These are phyloP conservation scores for Hipposideros armiger DNA, from an alignment of 2,113 vertebrate species.

Conservation along the genomic window DNA sequence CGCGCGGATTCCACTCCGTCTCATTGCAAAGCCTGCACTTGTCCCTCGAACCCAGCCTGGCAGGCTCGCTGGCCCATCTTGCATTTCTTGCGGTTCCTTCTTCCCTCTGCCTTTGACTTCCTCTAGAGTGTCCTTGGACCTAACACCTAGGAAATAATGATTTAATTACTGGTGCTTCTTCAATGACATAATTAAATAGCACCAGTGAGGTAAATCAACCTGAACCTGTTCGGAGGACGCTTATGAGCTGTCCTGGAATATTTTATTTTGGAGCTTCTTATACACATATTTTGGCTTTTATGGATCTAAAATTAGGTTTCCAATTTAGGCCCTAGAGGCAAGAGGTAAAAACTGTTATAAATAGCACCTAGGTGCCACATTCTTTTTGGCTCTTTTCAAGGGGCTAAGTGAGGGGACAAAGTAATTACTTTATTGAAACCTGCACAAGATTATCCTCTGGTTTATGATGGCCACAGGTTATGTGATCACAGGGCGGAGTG, in stretches of 20 bases:
- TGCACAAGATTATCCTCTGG: constrained; percentile 76
- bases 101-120: constrained; percentile 55
- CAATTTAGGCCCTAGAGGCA: constrained; percentile 71
- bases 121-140: constrained; percentile 73
- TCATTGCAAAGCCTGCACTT: fast-evolving
- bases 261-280: constrained; percentile 68
- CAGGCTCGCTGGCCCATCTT: fast-evolving
- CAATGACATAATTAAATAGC: constrained; percentile 76
- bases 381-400: constrained; percentile 67
- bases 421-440: constrained; percentile 84
- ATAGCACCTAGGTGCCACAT: constrained; percentile 77
- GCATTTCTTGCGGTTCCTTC: background rate
- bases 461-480: constrained; percentile 83
- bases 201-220: constrained; percentile 72
- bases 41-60: background rate
- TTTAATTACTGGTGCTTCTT: constrained; percentile 79
- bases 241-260: background rate
- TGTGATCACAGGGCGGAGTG: constrained; percentile 76
- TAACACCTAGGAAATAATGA: constrained; percentile 56
- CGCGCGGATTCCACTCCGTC: fast-evolving
- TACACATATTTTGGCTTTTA: constrained; percentile 50
- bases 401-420: constrained; percentile 78
- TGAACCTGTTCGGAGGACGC: constrained; percentile 53
- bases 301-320: constrained; percentile 80
- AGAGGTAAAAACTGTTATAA: constrained; percentile 82